Conservation (phyloP, 2,113 vertebrate species). For the Amphilophus citrinellus region DNA sequence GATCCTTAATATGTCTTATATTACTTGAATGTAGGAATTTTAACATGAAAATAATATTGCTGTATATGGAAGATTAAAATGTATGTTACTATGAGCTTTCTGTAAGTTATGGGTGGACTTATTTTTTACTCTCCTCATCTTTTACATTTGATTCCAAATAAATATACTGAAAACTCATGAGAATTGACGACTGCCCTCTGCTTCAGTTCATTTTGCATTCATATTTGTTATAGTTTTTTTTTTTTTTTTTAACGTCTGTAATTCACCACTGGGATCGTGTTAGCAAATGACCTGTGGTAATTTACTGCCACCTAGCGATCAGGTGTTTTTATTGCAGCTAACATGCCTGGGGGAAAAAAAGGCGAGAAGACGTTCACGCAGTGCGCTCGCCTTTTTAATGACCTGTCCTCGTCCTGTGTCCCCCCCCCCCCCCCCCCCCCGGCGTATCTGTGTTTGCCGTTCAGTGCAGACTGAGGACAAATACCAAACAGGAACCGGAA, state of each 20-base stretch:
- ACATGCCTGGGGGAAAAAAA: conserved; percentile 4
- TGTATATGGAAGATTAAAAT: conserved; percentile 82
- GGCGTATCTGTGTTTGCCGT: conserved; percentile 11
- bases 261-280: neutral
- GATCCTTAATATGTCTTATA: conserved; percentile 71
- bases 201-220: neutral
- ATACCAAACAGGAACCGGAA: neutral
- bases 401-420: conserved; percentile 56
- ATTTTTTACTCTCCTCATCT: conserved; percentile 66
- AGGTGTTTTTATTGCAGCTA: conserved; percentile 33
- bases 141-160: conserved; percentile 75
- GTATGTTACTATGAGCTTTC: conserved; percentile 76
- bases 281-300: neutral
- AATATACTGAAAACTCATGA: conserved; percentile 56
- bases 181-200: neutral
- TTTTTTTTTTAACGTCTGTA: neutral
- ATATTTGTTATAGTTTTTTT: neutral
- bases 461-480: conserved; percentile 7
- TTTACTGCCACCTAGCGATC: conserved; percentile 54
- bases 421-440: too few relatives aligned
- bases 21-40: conserved; percentile 90
- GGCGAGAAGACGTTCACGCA: conserved; percentile 36
- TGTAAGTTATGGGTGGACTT: conserved; percentile 62
- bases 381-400: conserved; percentile 39
- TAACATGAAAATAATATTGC: conserved; percentile 66